Base-by-base conservation (phyloP, 2,113 vertebrate genomes). In the Equus przewalskii region DNA sequence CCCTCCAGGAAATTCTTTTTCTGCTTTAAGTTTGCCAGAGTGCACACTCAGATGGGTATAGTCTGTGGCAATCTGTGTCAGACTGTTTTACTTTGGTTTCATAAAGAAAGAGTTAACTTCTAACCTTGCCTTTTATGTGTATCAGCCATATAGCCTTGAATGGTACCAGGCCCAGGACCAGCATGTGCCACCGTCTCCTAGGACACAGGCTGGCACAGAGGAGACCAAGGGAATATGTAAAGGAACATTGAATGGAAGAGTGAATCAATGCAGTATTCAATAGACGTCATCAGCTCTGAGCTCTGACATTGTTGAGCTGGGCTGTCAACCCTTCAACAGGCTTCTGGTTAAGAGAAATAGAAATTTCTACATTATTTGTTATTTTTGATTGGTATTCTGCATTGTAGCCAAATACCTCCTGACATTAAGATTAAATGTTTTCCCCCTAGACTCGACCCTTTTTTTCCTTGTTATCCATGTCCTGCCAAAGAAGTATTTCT, bases 371-470 rank as follows among this genome's bases (percentile, higher is more conserved):
- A 28, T 14, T 96, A 44, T 84, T 76, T 70, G 51, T 80, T 73
- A n/a, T 26, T 83, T 97, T 96, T 88, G 28, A 76, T 24, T 22
- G n/a, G 12, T 58, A 24, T 91, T 95, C 72, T 92, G 36, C 44
- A 64, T 49, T 64, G 7, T n/a, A 88, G 58, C 72, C 64, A 95
- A 51, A 24, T 19, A 28, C 8, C 79, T 58, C 10, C n/a, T 65
- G 26, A 76, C 11, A 36, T 51, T 67, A 76, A 90, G 64, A 60
- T 76, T 33, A 41, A 79, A 21, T 19, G 70, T 64, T 64, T 15
- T 7, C 0, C 26, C 19, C 33, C 22, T 26, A 19, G 22, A 67
- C 6, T 51, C 30, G 86, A 24, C 16, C 3, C 19, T 60, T 64
- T 64, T 64, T 56, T 28, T n/a, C 21, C 28, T 41, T 41, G 65